phyloP scores from a whole-genome alignment of 2,797 vertebrate species.

The Discoglossus pictus region DNA sequence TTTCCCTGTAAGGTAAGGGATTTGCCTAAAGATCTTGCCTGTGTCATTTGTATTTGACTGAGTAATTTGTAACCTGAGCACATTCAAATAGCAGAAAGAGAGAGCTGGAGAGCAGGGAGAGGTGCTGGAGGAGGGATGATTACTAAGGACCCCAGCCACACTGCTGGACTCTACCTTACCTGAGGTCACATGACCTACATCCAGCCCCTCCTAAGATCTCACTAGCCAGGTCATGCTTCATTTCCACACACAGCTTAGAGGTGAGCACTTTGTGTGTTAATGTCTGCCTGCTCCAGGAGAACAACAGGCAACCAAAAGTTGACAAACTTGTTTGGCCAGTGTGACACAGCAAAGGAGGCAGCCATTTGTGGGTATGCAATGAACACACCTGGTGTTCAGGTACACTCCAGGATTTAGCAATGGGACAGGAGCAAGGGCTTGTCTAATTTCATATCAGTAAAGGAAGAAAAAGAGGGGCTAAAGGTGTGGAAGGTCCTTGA shows the following conservation, averaged over 20 bases:
- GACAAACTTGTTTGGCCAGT: conserved; percentile 42
- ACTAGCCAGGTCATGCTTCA: conserved; percentile 2
- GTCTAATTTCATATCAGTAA: no score
- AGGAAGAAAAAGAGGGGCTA: no score
- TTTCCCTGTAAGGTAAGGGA: not conserved
- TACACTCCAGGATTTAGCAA: not conserved
- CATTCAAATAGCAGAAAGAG: conserved; percentile 26
- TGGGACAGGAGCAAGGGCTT: not conserved
- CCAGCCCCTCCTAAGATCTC: conserved; percentile 11
- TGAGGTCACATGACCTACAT: conserved; percentile 40
- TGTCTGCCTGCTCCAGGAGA: not conserved
- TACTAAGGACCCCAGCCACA: conserved; percentile 8
- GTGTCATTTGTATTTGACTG: conserved; percentile 36
- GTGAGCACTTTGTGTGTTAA: conserved; percentile 7
- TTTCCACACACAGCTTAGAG: not conserved
- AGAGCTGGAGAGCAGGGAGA: not conserved
- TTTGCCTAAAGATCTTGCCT: conserved; percentile 26
- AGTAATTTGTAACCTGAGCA: conserved; percentile 34
- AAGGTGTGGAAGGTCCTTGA: not conserved
- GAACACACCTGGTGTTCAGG: not conserved
- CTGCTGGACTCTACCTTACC: conserved; percentile 21
- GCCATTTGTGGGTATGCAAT: conserved; percentile 31
- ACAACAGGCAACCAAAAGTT: conserved; percentile 30
- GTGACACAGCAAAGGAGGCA: conserved; percentile 31
- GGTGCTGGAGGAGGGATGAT: conserved; percentile 9